Conservation (phyloP, 1,140 invertebrate genomes). For the Helicoverpa zea region DNA sequence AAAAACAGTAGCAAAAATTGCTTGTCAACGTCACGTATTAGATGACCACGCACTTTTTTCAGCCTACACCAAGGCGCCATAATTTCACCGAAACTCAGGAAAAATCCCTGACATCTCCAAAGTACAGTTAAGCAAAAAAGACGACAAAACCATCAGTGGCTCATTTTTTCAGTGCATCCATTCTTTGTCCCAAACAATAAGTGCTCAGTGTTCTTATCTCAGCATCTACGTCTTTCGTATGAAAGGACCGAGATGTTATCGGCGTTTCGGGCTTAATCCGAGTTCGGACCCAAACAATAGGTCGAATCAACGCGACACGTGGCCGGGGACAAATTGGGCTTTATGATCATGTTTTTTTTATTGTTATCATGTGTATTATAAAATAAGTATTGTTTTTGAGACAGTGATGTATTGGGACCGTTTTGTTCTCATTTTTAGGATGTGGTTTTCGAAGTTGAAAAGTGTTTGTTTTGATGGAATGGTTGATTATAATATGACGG, state of each 20-base stretch:
- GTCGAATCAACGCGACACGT: constrained; percentile 69
- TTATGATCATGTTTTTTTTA: constrained; percentile 60
- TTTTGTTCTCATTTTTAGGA: neutral
- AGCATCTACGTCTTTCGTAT: constrained; percentile 62
- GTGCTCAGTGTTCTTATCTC: constrained; percentile 67
- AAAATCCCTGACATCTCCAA: constrained; percentile 4
- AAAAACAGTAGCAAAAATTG: constrained; percentile 12
- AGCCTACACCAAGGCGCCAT: constrained; percentile 11
- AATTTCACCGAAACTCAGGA: constrained; percentile 7
- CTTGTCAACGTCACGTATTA: constrained; percentile 18
- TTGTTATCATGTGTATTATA: constrained; percentile 34
- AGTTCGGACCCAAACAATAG: constrained; percentile 71
- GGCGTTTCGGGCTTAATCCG: constrained; percentile 62
- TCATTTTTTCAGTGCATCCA: constrained; percentile 50
- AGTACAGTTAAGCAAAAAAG: constrained; percentile 45
- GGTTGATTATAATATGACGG: too few relatives aligned
- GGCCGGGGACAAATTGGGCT: constrained; percentile 73
- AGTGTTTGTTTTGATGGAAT: neutral
- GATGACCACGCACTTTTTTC: constrained; percentile 21
- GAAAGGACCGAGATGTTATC: constrained; percentile 76
- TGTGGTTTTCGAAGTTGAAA: too few relatives aligned
- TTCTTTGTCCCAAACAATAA: constrained; percentile 67
- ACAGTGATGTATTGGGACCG: constrained; percentile 40
- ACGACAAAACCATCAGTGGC: constrained; percentile 29
- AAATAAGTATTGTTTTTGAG: constrained; percentile 49